Evolutionary conservation across 2,888 invertebrate genomes (phyloP).

Genomic region (Nomada fabriciana): DNA sequence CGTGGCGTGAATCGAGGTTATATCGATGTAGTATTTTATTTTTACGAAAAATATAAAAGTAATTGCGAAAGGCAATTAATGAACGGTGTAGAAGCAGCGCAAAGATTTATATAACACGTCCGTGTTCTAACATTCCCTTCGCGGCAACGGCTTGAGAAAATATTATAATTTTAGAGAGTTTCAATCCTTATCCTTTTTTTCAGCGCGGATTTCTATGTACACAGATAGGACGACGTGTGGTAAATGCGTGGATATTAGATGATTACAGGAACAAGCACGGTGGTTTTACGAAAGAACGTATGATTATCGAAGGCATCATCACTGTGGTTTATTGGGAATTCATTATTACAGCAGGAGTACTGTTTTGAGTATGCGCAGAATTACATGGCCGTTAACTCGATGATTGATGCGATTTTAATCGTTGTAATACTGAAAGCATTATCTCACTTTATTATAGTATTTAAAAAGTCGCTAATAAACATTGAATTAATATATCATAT

Average conservation of each 20-base stretch:
- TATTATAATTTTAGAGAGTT: too few species aligned
- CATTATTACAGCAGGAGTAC: neutral
- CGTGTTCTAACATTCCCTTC: too few species aligned
- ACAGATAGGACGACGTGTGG: neutral
- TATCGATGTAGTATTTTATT: neutral
- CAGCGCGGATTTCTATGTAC: too few species aligned
- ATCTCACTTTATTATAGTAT: neutral
- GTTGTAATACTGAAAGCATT: neutral
- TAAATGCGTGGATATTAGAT: conserved; percentile 3
- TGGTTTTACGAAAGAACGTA: neutral
- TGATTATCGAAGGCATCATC: neutral
- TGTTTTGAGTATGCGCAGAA: neutral
- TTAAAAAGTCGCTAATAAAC: neutral
- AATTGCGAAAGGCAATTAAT: too few species aligned
- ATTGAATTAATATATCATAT: too few species aligned
- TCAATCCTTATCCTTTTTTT: too few species aligned
- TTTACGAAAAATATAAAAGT: too few species aligned
- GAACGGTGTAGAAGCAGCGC: too few species aligned
- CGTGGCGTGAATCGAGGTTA: conserved; percentile 11
- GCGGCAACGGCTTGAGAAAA: too few species aligned
- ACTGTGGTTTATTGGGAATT: conserved; percentile 8
- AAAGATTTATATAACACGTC: too few species aligned
- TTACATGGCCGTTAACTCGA: neutral
- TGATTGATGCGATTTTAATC: conserved; percentile 3
- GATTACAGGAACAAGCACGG: conserved; percentile 18